A percentile compares a stretch with the other conserved stretches of the same genome.
Evolutionary conservation across 2,113 vertebrate genomes (phyloP).

Genomic region (Eulemur rufifrons): DNA sequence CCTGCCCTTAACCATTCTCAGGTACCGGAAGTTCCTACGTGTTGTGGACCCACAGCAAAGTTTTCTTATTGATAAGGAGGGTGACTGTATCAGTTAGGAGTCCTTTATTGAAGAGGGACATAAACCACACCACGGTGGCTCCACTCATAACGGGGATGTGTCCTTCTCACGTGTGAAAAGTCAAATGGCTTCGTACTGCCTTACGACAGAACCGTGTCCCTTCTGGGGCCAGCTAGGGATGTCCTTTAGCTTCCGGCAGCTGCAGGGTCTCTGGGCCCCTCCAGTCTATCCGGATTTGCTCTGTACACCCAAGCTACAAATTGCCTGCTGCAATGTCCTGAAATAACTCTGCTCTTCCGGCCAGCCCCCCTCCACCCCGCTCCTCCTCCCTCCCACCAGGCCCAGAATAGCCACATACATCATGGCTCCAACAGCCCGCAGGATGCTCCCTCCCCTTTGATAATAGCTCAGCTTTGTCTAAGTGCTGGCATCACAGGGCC

Average conservation of each 20-base stretch:
- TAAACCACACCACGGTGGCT: background rate
- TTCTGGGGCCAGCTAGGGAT: background rate
- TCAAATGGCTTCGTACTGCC: background rate
- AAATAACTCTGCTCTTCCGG: slow-evolving; percentile 75
- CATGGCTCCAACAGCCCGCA: slow-evolving; percentile 39
- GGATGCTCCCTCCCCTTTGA: slow-evolving; percentile 59
- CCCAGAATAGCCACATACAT: slow-evolving; percentile 72
- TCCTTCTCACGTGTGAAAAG: background rate
- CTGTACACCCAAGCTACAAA: slow-evolving; percentile 32
- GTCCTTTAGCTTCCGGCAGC: background rate
- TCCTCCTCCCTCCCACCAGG: slow-evolving; percentile 58
- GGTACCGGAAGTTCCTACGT: background rate
- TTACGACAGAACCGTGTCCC: background rate
- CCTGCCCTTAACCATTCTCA: background rate
- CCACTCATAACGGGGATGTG: background rate
- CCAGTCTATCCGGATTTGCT: slow-evolving; percentile 9
- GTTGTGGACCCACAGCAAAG: background rate
- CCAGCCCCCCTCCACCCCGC: background rate
- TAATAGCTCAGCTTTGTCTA: slow-evolving; percentile 42
- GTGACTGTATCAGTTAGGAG: background rate
- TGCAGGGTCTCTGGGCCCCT: background rate
- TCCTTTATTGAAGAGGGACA: background rate
- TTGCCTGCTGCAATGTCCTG: slow-evolving; percentile 48
- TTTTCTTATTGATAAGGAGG: background rate
- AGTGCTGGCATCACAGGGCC: background rate